phyloP scores from a whole-genome alignment of 1,140 invertebrate species.

The Drosophila leontia region DNA sequence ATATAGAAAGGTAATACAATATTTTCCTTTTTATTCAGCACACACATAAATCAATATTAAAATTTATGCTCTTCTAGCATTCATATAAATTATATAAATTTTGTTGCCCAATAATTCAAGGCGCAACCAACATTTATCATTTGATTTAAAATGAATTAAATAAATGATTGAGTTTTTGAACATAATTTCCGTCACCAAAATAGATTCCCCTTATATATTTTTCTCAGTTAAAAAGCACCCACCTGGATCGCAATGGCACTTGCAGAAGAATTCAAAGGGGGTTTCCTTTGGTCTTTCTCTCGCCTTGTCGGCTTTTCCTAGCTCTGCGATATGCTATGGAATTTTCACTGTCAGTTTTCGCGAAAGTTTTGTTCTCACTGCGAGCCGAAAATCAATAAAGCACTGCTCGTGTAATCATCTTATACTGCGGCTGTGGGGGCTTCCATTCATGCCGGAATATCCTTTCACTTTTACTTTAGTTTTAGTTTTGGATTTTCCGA shows the following conservation, averaged over 20 bases:
- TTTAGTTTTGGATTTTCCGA: conserved; percentile 13
- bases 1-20: background rate
- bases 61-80: conserved; percentile 20
- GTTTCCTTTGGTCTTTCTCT: conserved; percentile 36
- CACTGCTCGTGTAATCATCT: conserved; percentile 60
- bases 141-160: background rate
- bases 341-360: conserved; percentile 23
- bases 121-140: conserved; percentile 12
- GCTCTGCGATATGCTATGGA: background rate
- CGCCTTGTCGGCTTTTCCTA: conserved; percentile 30
- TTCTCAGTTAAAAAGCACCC: conserved; percentile 43
- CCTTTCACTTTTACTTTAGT: conserved; percentile 49
- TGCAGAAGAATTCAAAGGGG: conserved; percentile 81
- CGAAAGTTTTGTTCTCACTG: conserved; percentile 40
- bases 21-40: background rate
- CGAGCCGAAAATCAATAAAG: conserved; percentile 65
- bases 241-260: conserved; percentile 84
- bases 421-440: conserved; percentile 24
- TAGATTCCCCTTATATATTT: background rate
- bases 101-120: conserved; percentile 32
- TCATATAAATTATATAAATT: conserved; percentile 29
- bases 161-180: background rate
- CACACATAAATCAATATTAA: conserved; percentile 20
- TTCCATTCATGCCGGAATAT: conserved; percentile 59
- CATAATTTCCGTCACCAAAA: conserved; percentile 9